Evolutionary conservation across 1,140 invertebrate genomes (phyloP).

Genomic region (Drosophila serrata): DNA sequence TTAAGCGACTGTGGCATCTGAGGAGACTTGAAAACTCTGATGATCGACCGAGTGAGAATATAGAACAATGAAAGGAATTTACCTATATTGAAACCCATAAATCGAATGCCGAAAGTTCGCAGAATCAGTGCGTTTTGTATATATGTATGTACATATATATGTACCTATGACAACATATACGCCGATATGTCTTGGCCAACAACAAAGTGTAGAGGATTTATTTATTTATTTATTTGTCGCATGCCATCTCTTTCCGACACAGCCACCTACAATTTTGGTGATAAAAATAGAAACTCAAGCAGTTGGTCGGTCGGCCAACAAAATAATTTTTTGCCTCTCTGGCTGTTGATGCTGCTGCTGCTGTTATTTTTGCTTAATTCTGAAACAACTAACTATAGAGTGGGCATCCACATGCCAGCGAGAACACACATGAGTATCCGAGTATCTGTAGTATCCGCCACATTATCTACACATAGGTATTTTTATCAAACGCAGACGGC

Average conservation of each 20-base stretch:
- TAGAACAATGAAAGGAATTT: slow-evolving; percentile 59
- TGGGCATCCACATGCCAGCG: slow-evolving; percentile 38
- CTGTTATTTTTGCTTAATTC: slow-evolving; percentile 80
- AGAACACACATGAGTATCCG: slow-evolving; percentile 16
- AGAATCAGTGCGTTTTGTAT: slow-evolving; percentile 18
- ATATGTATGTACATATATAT: not conserved
- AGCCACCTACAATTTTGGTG: slow-evolving; percentile 80
- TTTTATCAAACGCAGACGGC: slow-evolving; percentile 78
- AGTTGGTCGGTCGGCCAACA: slow-evolving; percentile 78
- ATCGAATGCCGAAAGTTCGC: slow-evolving; percentile 42
- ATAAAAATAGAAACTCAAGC: slow-evolving; percentile 78
- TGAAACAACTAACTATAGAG: slow-evolving; percentile 83
- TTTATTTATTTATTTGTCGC: slow-evolving; percentile 67
- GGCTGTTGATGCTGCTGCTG: slow-evolving; percentile 32
- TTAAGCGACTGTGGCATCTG: not conserved
- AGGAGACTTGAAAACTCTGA: not conserved
- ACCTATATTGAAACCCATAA: slow-evolving; percentile 50
- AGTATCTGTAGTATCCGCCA: slow-evolving; percentile 40
- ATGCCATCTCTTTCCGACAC: slow-evolving; percentile 66
- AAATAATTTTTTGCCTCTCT: slow-evolving; percentile 63
- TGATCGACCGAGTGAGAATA: slow-evolving; percentile 41
- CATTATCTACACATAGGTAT: slow-evolving; percentile 60
- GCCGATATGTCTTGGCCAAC: slow-evolving; percentile 39
- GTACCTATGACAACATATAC: slow-evolving; percentile 14
- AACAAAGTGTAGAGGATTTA: slow-evolving; percentile 63